Evolutionary conservation across 2,797 vertebrate species (phyloP).

Genomic region (Sebastolobus altivelis): DNA sequence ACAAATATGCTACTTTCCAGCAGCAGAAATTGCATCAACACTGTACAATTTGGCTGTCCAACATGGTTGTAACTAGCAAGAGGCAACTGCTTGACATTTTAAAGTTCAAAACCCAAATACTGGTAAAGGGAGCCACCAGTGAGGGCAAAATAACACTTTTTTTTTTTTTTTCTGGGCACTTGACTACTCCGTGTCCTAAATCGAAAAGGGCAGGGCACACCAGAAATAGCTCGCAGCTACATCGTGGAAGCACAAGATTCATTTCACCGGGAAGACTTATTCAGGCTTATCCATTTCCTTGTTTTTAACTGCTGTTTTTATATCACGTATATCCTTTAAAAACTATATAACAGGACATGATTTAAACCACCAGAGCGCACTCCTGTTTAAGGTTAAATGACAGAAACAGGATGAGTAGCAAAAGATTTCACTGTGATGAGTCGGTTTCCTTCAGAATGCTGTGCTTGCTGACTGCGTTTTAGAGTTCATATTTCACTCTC

Average conservation of each 20-base stretch:
- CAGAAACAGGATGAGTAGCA: not conserved
- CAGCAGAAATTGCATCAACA: not conserved
- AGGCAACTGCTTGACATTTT: not conserved
- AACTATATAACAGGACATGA: not conserved
- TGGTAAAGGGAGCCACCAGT: not conserved
- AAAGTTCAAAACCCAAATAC: not conserved
- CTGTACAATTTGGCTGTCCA: not conserved
- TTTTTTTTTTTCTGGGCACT: not conserved
- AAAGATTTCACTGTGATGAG: conserved; percentile 3
- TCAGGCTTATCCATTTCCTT: not conserved
- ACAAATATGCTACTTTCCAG: not conserved
- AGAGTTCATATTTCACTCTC: conserved; percentile 14
- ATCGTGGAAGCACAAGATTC: not conserved
- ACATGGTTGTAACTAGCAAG: not conserved
- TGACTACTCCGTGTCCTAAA: conserved; percentile 1
- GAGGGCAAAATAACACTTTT: not conserved
- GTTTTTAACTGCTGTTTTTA: not conserved
- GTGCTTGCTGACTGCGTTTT: not conserved
- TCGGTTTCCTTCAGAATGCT: conserved; percentile 8
- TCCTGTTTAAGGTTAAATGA: not conserved
- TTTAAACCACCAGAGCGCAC: not conserved
- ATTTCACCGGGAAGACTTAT: not conserved
- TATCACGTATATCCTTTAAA: not conserved
- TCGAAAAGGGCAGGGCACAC: not conserved
- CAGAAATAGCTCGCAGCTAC: conserved; percentile 12